Evolutionary conservation across 1,140 invertebrate genomes (phyloP), one percentile per base, ranked within the genome.

Genomic region (Hermetia illucens): DNA sequence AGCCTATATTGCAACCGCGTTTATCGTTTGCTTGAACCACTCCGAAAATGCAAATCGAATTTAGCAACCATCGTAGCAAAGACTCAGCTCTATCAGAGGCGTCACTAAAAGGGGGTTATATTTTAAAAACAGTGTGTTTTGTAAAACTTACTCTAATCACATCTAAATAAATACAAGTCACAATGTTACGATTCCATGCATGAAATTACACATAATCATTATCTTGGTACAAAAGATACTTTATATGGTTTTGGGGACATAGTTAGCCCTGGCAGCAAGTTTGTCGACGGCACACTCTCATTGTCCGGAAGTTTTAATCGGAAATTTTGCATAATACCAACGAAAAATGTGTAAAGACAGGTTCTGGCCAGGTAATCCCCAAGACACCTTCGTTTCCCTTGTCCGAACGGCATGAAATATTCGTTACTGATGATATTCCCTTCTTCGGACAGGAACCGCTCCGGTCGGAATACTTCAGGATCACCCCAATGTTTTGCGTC

Each of bases 331-430:
- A 87, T 56, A 10, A 87, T 65, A 5, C 73, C 71, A 3, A 72
- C 66, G 36, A 87, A 77, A 30, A 82, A 71, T 15, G 84, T 61
- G 50, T 87, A 88, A 3, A 82, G 50, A 42, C 81, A 79, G 2
- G 70, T 70, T 36, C 68, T 72, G 1, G 83, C 84, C 27, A 89
- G 55, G 1, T 71, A 62, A 57, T 87, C 80, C 1, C 84, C 85
- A 0, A 81, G 70, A 51, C 86, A 89, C 41, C 77, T 70, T 46
- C 81, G 67, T 45, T 56, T 53, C 72, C 82, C 82, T 52, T 72
- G 62, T 20, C 80, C 79, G 47, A 85, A 86, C 3, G 70, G 59
- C 42, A 78, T 69, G 5, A 79, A 50, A 34, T 71, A 69, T 37
- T 61, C 58, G 33, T 58, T 50, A 41, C 54, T 36, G 39, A 38